phyloP scores from a whole-genome alignment of 2,113 vertebrate genomes.

The Stegostoma tigrinum region DNA sequence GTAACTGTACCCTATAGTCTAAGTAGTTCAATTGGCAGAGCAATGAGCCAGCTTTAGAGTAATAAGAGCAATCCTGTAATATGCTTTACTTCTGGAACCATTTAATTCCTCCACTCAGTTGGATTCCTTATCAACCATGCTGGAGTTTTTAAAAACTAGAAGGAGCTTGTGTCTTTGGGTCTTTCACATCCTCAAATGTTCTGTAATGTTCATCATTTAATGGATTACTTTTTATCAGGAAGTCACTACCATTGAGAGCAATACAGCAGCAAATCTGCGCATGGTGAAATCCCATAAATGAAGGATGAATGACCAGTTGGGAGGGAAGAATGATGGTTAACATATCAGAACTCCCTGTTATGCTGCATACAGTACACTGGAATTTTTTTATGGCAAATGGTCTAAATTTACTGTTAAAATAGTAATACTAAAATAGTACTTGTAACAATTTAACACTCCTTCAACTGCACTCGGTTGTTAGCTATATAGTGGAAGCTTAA shows the following conservation, averaged over 20 bases:
- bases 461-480: not conserved
- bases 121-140: not conserved
- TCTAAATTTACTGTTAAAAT: too few relatives aligned
- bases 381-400: not conserved
- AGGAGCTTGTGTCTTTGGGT: not conserved
- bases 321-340: not conserved
- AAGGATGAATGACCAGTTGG: not conserved
- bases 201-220: not conserved
- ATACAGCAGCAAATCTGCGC: not conserved
- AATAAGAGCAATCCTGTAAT: not conserved
- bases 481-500: not conserved
- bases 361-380: too few relatives aligned
- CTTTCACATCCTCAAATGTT: not conserved
- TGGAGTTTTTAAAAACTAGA: not conserved
- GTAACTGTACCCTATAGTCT: not conserved
- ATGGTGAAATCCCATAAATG: not conserved
- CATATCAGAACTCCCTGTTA: not conserved
- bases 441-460: not conserved
- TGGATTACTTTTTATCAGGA: not conserved
- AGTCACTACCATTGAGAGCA: not conserved
- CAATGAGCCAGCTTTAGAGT: not conserved
- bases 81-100: not conserved
- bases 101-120: not conserved
- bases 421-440: too few relatives aligned
- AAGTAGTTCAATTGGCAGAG: not conserved